These are phyloP conservation scores for Plumapathes pennacea DNA, from an alignment of 92 coral and sea anemone genomes.

Conservation along the genomic window DNA sequence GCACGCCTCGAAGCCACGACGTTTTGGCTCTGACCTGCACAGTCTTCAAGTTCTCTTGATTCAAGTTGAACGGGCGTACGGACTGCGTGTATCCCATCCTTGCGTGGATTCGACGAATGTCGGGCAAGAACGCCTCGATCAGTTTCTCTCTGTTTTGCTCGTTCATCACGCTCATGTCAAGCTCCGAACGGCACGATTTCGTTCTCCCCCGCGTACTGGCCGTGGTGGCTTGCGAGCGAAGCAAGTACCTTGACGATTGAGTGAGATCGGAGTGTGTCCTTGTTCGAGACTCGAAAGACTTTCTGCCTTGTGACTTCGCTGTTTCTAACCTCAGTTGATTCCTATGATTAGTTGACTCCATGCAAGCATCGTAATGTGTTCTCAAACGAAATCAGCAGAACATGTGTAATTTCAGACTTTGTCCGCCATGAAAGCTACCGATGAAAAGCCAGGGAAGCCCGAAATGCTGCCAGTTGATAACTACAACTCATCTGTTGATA, in stretches of 20 bases:
- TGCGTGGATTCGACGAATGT: slow-evolving; percentile 71
- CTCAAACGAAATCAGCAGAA: no score
- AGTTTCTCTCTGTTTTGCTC: slow-evolving; percentile 71
- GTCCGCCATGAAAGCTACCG: no score
- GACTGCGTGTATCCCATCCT: slow-evolving; percentile 70
- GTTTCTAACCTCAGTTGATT: no score
- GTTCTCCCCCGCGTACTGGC: no score
- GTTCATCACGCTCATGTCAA: slow-evolving; percentile 73
- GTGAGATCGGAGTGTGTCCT: slow-evolving; percentile 18
- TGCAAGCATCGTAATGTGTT: no score
- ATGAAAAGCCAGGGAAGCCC: no score
- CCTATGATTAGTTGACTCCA: no score
- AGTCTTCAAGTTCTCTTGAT: slow-evolving; percentile 85
- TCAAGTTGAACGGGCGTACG: slow-evolving; percentile 71
- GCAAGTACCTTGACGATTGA: no score
- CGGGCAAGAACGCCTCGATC: slow-evolving; percentile 78
- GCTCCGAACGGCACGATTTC: slow-evolving; percentile 70
- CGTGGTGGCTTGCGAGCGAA: no score
- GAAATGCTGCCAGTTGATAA: no score
- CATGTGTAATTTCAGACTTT: no score
- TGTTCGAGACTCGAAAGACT: not conserved
- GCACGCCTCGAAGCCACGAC: slow-evolving; percentile 51
- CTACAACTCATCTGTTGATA: no score
- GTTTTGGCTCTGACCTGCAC: slow-evolving; percentile 88
- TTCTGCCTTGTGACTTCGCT: not conserved